A percentile compares a stretch with the other conserved stretches of the same genome.
Conservation (phyloP, 2,797 vertebrate species). For the Scomberomorus guttatus region DNA sequence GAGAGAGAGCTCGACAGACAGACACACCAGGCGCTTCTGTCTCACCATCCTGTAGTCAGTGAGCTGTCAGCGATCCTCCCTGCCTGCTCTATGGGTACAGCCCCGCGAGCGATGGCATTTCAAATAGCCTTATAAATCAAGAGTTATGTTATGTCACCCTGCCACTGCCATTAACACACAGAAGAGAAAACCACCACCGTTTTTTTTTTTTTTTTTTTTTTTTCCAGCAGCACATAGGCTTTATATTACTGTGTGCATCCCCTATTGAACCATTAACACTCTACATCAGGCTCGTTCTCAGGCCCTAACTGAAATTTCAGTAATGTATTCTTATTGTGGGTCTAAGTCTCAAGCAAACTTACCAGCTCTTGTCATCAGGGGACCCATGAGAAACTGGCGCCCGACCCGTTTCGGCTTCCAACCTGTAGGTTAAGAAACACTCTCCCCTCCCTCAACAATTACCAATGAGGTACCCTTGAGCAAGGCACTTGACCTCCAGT, state of each 20-base stretch:
- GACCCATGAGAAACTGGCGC: slow-evolving; percentile 40
- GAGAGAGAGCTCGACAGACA: slow-evolving; percentile 51
- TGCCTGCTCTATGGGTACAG: slow-evolving; percentile 73
- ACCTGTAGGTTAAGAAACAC: slow-evolving; percentile 55
- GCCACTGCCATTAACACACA: slow-evolving; percentile 82
- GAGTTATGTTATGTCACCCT: slow-evolving; percentile 85
- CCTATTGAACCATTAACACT: slow-evolving; percentile 77
- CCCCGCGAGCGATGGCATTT: slow-evolving; percentile 82
- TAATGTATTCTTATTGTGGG: slow-evolving; percentile 57
- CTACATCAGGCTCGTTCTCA: slow-evolving; percentile 53
- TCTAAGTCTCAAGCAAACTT: slow-evolving; percentile 54
- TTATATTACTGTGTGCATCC: slow-evolving; percentile 77
- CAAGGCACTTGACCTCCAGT: slow-evolving; percentile 60
- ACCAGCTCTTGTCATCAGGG: slow-evolving; percentile 28
- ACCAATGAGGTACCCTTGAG: slow-evolving; percentile 56
- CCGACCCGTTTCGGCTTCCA: slow-evolving; percentile 52
- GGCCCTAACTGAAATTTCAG: slow-evolving; percentile 60
- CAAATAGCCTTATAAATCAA: slow-evolving; percentile 87
- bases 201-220: slow-evolving; percentile 58
- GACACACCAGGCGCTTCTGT: slow-evolving; percentile 70
- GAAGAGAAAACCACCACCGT: slow-evolving; percentile 73
- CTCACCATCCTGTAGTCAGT: slow-evolving; percentile 78
- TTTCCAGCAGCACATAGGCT: slow-evolving; percentile 48
- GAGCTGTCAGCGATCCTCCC: slow-evolving; percentile 81
- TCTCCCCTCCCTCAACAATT: slow-evolving; percentile 39